A percentile compares a stretch with the other conserved stretches of the same genome.
phyloP scores from a whole-genome alignment of 2,888 invertebrate species.

The Nyleta sp. region DNA sequence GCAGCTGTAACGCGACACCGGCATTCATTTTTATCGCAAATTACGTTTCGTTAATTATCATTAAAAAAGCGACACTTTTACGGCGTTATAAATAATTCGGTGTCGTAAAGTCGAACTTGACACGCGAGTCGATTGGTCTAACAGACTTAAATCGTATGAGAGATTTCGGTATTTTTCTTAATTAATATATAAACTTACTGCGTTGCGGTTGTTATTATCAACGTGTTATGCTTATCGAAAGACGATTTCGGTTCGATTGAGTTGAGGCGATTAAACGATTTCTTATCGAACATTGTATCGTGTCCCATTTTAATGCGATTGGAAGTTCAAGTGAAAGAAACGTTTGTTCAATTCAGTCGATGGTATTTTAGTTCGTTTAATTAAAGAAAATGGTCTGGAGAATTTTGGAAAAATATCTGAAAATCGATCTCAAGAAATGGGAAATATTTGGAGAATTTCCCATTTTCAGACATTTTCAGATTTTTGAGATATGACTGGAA shows the following conservation, averaged over 20 bases:
- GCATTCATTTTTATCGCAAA: slow-evolving; percentile 38
- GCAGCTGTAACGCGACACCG: slow-evolving; percentile 44
- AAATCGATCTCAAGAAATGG: not conserved
- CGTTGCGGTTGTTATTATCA: not conserved
- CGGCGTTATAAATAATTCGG: slow-evolving; percentile 23
- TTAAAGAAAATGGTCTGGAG: too few species aligned
- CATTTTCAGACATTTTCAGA: too few species aligned
- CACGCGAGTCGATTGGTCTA: not conserved
- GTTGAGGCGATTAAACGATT: not conserved
- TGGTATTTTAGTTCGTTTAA: too few species aligned
- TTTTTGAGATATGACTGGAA: too few species aligned
- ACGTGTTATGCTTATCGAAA: not conserved
- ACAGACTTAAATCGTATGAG: too few species aligned
- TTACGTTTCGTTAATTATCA: slow-evolving; percentile 34
- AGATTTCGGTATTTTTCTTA: too few species aligned
- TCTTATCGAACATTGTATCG: too few species aligned
- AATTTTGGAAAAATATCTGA: too few species aligned
- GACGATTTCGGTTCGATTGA: not conserved
- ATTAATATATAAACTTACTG: not conserved
- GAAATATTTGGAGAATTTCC: too few species aligned
- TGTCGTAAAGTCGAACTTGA: slow-evolving; percentile 2
- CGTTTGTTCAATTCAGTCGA: too few species aligned
- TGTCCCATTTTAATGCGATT: too few species aligned
- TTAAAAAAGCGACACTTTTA: slow-evolving; percentile 15
- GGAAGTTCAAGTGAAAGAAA: too few species aligned